Conservation (phyloP, 2,113 vertebrate species). For the Psittacula cyanocephala region DNA sequence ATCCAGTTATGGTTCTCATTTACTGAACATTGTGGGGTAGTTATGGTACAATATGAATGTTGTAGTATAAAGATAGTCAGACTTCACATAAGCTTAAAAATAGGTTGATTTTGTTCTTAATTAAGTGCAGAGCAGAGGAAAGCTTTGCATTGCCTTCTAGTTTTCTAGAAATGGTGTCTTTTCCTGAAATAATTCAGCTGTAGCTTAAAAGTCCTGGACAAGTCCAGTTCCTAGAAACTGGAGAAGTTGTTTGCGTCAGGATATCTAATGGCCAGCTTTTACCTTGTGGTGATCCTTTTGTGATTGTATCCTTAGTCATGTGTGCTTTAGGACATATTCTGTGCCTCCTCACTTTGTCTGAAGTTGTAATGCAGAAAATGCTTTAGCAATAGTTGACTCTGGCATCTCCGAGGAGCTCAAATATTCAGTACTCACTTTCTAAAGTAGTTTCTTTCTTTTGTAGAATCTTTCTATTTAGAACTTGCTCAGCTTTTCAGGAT, state of each 20-base stretch:
- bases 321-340: neutral
- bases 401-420: neutral
- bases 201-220: neutral
- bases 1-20: neutral
- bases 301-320: neutral
- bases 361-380: neutral
- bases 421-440: neutral
- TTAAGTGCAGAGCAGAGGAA: neutral
- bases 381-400: neutral
- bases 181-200: neutral
- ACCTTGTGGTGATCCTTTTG: neutral
- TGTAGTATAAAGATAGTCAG: neutral
- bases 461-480: neutral
- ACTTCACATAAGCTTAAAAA: neutral
- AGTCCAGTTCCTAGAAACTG: neutral
- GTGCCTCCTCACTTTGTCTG: neutral
- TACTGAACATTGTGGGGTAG: neutral
- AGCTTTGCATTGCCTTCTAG: neutral
- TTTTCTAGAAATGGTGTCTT: neutral
- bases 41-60: neutral
- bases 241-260: neutral
- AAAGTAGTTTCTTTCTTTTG: neutral
- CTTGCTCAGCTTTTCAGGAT: neutral
- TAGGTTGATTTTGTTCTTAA: neutral
- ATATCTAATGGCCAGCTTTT: neutral